A percentile compares a stretch with the other conserved stretches of the same genome.
Conservation (phyloP, 2,113 vertebrate species). For the Ageneiosus marmoratus region DNA sequence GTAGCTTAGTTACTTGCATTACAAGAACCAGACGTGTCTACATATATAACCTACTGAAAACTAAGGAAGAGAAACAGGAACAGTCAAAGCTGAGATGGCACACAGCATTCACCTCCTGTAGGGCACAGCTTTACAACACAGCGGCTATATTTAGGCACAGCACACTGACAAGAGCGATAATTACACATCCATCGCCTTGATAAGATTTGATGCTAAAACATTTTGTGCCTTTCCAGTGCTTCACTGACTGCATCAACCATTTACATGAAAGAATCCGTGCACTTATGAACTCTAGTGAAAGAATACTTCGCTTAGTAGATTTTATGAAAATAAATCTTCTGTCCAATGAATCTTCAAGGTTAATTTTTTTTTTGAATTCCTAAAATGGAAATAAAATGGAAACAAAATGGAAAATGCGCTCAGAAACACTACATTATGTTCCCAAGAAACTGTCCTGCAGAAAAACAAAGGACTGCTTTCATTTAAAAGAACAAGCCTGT, state of each 20-base stretch:
- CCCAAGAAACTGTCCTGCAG: not conserved
- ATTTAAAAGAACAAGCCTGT: constrained; percentile 15
- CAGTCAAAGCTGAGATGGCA: not conserved
- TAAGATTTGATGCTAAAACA: not conserved
- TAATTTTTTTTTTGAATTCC: too few relatives aligned
- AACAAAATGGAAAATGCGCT: constrained; percentile 15
- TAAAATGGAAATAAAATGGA: too few relatives aligned
- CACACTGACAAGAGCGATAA: not conserved
- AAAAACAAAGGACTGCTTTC: constrained; percentile 47
- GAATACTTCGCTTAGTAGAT: not conserved
- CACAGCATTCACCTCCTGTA: not conserved
- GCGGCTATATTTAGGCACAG: not conserved
- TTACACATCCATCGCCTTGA: not conserved
- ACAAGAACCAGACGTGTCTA: too few relatives aligned
- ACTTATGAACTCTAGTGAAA: not conserved
- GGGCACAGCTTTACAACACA: not conserved
- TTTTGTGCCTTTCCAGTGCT: not conserved
- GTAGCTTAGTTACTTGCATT: not conserved
- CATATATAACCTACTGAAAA: not conserved
- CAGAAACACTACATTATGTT: not conserved
- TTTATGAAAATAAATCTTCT: not conserved
- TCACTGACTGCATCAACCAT: not conserved
- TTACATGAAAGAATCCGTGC: not conserved
- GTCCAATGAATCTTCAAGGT: not conserved
- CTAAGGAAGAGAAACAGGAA: not conserved